A percentile compares a stretch with the other conserved stretches of the same genome.
Conservation (phyloP, 2,888 invertebrate species). For the Eucera pruinosa region DNA sequence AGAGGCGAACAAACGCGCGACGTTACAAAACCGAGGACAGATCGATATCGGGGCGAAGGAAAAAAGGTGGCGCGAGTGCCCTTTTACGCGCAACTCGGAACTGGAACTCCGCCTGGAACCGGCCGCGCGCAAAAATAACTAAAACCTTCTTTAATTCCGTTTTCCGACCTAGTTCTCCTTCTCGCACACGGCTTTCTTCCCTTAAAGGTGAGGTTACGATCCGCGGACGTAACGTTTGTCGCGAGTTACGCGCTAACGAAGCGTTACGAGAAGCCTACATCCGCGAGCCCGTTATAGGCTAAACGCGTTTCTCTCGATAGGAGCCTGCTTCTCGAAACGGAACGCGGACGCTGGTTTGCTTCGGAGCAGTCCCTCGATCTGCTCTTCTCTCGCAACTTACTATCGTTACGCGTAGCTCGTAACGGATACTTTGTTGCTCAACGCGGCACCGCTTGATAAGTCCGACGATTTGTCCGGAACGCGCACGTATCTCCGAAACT, state of each 20-base stretch:
- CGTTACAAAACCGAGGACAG: slow-evolving; percentile 33
- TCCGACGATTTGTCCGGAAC: too few relatives aligned
- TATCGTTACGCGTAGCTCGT: too few relatives aligned
- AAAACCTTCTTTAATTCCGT: neutral
- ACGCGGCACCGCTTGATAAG: neutral
- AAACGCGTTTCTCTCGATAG: slow-evolving; percentile 7
- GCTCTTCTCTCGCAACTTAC: too few relatives aligned
- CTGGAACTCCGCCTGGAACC: neutral
- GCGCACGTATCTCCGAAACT: slow-evolving; percentile 15
- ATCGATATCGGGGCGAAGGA: slow-evolving; percentile 1
- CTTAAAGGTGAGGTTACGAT: too few relatives aligned
- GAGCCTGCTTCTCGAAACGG: too few relatives aligned
- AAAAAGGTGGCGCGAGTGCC: slow-evolving; percentile 12
- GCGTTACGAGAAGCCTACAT: neutral
- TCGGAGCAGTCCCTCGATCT: too few relatives aligned
- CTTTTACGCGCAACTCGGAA: slow-evolving; percentile 1
- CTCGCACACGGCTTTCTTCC: too few relatives aligned
- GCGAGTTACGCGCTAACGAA: neutral
- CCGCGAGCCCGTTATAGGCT: slow-evolving; percentile 8
- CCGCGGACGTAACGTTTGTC: slow-evolving; percentile 5
- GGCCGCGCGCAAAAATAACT: neutral
- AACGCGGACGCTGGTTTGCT: too few relatives aligned
- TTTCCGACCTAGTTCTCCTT: too few relatives aligned
- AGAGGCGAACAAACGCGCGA: slow-evolving; percentile 1
- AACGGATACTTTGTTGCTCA: slow-evolving; percentile 18